A percentile compares a stretch with the other conserved stretches of the same genome.
Conservation (phyloP, 2,888 invertebrate species). For the Drymonia ruficornis region DNA sequence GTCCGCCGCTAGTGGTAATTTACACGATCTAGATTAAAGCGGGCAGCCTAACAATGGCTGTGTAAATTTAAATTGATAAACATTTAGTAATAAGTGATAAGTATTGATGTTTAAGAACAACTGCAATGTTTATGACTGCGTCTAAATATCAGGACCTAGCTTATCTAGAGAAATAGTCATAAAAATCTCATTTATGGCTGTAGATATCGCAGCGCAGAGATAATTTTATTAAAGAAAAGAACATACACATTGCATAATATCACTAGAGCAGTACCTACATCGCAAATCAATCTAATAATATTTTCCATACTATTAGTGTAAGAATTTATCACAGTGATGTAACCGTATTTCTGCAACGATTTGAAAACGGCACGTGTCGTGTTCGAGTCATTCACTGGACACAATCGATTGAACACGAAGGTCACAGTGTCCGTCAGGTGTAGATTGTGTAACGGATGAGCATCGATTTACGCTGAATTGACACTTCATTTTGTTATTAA, state of each 20-base stretch:
- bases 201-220: background rate
- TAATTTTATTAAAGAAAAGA: background rate
- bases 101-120: too few species aligned
- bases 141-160: too few species aligned
- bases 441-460: background rate
- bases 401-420: background rate
- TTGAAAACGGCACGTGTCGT: background rate
- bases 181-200: too few species aligned
- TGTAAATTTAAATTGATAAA: too few species aligned
- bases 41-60: too few species aligned
- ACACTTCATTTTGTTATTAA: background rate
- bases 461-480: background rate
- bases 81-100: too few species aligned
- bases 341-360: background rate
- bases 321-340: background rate
- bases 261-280: background rate
- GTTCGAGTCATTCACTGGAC: background rate
- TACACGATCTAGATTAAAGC: too few species aligned
- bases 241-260: background rate
- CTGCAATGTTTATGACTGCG: too few species aligned
- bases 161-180: too few species aligned
- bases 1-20: too few species aligned
- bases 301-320: background rate
- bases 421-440: background rate
- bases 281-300: background rate